Evolutionary conservation across 92 coral and sea anemone genomes (phyloP), one percentile per base, ranked within the genome.

Genomic region (Porites lobata): DNA sequence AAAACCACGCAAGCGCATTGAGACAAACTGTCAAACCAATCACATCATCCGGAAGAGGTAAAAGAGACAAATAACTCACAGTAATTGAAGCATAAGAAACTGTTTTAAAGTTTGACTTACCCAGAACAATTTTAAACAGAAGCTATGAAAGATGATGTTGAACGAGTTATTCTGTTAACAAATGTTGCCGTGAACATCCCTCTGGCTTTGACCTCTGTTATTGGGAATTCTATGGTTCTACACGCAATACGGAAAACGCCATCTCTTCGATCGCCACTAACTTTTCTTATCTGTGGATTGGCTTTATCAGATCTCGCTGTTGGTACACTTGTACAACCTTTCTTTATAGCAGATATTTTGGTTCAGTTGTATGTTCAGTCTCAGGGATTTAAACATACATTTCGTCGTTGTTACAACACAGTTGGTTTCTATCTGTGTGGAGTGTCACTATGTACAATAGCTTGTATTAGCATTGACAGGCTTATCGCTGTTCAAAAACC

Each of bases 231-330:
- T 7, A 11, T 79, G 62, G 75, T 79, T 18, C 14, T 79, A 8
- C 22, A 79, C 24, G 75, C 63, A 13, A 74, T 79, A 13, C 66
- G 74, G 84, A 79, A 50, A 20, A 65, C 73, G 7, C 84, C 65
- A 7, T 19, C 84, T 6, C 84, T 79, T 22, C 84, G 84, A 19
- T 79, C 84, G 7, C 65, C 84, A 1, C 66, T 63, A 19, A 65
- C 50, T 11, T 9, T 50, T 50, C 26, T 79, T 1, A 63, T 79
- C 13, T 79, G 84, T 51, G 65, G 84, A 14, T 20, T 79, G 63
- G 84, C 84, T 15, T 12, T 51, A 7, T 65, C 84, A 2, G 84
- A 79, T 79, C 50, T 79, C 1, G 74, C 84, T n/a, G 84, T 79
- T 21, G 75, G 84, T 1, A 19, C 59, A 13, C 21, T 79, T 21